phyloP scores from a whole-genome alignment of 2,113 vertebrate genomes.

The Lampris megalopsis region DNA sequence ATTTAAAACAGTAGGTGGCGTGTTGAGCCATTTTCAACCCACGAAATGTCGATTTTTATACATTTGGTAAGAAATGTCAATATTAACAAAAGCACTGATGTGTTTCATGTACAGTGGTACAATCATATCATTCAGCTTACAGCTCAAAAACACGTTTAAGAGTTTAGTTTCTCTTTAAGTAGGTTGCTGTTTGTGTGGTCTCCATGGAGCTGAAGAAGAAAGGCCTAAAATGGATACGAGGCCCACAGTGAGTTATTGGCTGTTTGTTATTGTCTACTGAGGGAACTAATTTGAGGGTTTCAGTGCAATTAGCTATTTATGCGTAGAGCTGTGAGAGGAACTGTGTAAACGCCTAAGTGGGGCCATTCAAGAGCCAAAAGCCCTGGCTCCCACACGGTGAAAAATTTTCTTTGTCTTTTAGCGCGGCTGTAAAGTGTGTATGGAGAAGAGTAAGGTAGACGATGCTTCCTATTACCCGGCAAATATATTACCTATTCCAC shows the following conservation, averaged over 20 bases:
- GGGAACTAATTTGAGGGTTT: constrained; percentile 71
- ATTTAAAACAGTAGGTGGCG: too few species aligned
- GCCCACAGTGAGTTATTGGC: constrained; percentile 64
- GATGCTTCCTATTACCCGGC: constrained; percentile 37
- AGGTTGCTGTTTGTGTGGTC: constrained; percentile 26
- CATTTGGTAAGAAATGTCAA: too few species aligned
- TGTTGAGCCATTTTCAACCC: too few species aligned
- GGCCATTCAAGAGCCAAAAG: constrained; percentile 33
- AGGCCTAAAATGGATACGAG: constrained; percentile 61
- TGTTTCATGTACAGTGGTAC: too few species aligned
- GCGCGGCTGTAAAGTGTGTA: constrained; percentile 33
- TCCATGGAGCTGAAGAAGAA: constrained; percentile 55
- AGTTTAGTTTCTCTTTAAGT: not conserved
- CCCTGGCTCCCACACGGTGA: constrained; percentile 17
- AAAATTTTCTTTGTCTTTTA: constrained; percentile 22
- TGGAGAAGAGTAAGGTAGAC: constrained; percentile 36
- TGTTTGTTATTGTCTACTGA: constrained; percentile 72
- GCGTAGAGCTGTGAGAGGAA: constrained; percentile 36
- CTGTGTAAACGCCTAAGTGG: constrained; percentile 28
- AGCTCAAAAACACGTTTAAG: too few species aligned
- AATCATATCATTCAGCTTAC: too few species aligned
- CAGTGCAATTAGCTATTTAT: constrained; percentile 72
- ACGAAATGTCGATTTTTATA: too few species aligned
- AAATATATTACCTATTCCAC: constrained; percentile 36
- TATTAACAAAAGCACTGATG: too few species aligned